Base-by-base conservation (phyloP, 2,797 vertebrate species). In the Halcyon chelicuti region DNA sequence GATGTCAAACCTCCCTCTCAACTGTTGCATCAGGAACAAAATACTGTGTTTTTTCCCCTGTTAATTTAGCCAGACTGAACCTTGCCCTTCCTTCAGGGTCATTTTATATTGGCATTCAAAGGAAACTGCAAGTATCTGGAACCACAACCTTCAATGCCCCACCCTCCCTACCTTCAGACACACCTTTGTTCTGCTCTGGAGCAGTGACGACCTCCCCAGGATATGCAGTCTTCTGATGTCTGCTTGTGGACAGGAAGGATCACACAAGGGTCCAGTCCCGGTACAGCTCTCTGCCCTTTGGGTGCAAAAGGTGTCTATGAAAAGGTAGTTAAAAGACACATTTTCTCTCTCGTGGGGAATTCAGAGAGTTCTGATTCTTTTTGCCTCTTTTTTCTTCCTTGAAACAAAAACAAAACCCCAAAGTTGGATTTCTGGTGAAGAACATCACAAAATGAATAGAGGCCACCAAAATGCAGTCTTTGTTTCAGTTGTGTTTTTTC, bases 1-100 rank as follows among this genome's bases (percentile, higher is more conserved):
- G 35, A 37, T 90, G 70, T 77, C 65, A 86, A 80, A 88, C 14
- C 19, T 86, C 63, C 29, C 26, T 61, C 63, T 77, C 13, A 40
- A 9, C 19, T 86, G 28, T 19, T 40, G 33, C 26, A 61, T 40
- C 62, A 72, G 52, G 51, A 77, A 44, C 57, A 86, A 83, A 80
- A 40, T 18, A 4, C 20, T 18, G 6, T 2, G 2, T 73, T 54
- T 58, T 21, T 52, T 14, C 26, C 23, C 26, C 44, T 3, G 1
- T 80, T 55, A 17, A 44, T 90, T 83, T 39, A 74, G 52, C 25
- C 57, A 74, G 42, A 21, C 3, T 16, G n/a, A 60, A n/a, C 12
- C 47, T 58, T 61, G 39, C 37, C 57, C 67, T 88, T 74, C 62
- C n/a, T 10, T 39, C 55, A 62, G 57, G n/a, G n/a, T 80, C 35